These are phyloP conservation scores for Rotaria magnacalcarata DNA, from an alignment of 2,888 invertebrate species.

Conservation along the genomic window DNA sequence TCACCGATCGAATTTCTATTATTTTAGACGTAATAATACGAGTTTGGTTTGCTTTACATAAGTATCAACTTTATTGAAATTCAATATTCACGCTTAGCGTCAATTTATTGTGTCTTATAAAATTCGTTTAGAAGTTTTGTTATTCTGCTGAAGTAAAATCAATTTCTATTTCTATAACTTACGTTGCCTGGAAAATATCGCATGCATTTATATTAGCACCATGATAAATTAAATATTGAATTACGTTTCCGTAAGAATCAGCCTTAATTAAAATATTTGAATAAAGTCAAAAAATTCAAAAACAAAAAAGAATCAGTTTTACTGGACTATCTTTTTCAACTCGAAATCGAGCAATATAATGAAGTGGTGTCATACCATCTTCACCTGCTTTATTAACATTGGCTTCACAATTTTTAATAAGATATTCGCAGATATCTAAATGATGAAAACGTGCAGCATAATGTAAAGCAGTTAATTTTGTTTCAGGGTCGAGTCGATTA, in stretches of 20 bases:
- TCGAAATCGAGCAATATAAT: slow-evolving; percentile 6
- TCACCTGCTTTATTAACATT: slow-evolving; percentile 3
- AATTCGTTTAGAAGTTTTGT: too few species aligned
- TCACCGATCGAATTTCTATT: background rate
- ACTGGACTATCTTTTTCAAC: slow-evolving; percentile 24
- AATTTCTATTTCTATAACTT: background rate
- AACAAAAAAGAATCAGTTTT: background rate
- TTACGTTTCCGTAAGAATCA: background rate
- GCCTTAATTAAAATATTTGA: background rate
- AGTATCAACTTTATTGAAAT: background rate
- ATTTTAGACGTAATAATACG: background rate
- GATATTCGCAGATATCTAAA: background rate
- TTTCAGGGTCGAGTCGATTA: background rate
- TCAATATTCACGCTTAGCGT: background rate
- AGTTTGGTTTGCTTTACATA: background rate
- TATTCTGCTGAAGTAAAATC: too few species aligned
- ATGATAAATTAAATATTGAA: background rate
- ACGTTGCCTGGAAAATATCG: background rate
- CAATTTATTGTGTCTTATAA: too few species aligned
- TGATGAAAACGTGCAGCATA: slow-evolving; percentile 34
- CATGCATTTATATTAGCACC: background rate
- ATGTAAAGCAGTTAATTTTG: slow-evolving; percentile 32
- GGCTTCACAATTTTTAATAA: background rate
- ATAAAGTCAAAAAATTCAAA: background rate
- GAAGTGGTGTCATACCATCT: slow-evolving; percentile 21